Conservation (phyloP, 2,888 invertebrate genomes). For the Proisotoma minuta region DNA sequence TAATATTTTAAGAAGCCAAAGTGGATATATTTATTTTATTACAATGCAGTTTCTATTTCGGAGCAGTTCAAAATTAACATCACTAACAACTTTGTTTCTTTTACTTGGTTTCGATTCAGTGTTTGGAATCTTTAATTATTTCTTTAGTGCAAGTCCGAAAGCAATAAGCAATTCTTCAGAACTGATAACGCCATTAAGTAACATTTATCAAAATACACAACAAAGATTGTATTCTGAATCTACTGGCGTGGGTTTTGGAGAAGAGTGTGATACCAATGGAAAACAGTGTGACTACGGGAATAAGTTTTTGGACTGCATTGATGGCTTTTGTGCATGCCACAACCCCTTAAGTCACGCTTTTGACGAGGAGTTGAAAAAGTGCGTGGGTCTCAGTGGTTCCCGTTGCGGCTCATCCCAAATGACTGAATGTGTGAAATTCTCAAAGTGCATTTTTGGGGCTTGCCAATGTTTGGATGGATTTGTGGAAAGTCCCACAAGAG, state of each 20-base stretch:
- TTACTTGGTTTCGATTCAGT: no score
- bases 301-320: slow-evolving; percentile 19
- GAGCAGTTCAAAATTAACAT: no score
- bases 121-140: no score
- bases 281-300: neutral
- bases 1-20: no score
- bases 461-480: slow-evolving; percentile 11
- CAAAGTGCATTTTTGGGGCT: slow-evolving; percentile 7
- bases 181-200: no score
- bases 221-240: no score
- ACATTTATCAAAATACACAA: no score
- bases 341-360: slow-evolving; percentile 12
- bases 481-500: slow-evolving; percentile 10
- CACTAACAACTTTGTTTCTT: no score
- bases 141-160: no score
- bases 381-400: slow-evolving; percentile 17
- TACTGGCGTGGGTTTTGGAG: slow-evolving; percentile 7
- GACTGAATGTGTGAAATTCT: slow-evolving; percentile 5
- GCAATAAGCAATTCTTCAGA: no score
- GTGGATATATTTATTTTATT: no score
- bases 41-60: no score
- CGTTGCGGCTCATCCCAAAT: slow-evolving; percentile 6
- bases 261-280: slow-evolving; percentile 8
- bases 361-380: slow-evolving; percentile 3
- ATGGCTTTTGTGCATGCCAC: slow-evolving; percentile 19